A percentile compares a stretch with the other conserved stretches of the same genome.
phyloP scores from a whole-genome alignment of 64 coral and sea anemone species.

The Stichodactyla helianthus region DNA sequence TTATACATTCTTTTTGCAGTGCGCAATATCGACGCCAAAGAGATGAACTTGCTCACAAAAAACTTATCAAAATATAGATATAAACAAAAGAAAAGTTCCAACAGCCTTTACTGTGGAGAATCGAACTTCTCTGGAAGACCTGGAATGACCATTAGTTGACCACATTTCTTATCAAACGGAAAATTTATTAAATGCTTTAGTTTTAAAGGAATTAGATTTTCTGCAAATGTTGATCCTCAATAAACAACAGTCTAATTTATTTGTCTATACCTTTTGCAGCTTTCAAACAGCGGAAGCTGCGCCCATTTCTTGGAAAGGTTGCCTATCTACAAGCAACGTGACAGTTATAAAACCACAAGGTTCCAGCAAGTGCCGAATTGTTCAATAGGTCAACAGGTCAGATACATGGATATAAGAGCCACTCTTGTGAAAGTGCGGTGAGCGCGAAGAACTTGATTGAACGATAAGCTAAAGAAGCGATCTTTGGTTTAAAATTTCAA shows the following conservation, averaged over 20 bases:
- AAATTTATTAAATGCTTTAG: neutral
- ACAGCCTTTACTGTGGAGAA: neutral
- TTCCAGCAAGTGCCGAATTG: neutral
- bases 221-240: conserved; percentile 6
- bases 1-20: neutral
- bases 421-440: neutral
- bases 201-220: conserved; percentile 16
- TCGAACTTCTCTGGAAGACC: neutral
- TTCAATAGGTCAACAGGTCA: neutral
- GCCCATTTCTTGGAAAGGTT: conserved; percentile 1
- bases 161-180: neutral
- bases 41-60: neutral
- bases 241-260: conserved; percentile 18
- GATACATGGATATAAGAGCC: neutral
- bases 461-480: neutral
- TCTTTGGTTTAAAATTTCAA: no score
- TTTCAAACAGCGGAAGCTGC: conserved; percentile 23
- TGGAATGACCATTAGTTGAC: neutral
- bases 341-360: neutral
- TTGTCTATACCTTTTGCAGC: neutral
- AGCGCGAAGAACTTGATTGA: neutral
- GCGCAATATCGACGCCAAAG: neutral
- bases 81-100: neutral
- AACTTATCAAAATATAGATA: no score
- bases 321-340: neutral